Percentiles rank a stretch among this genome's conserved stretches.
Evolutionary conservation across 37 sponge, comb jelly and placozoan species (phyloP).

Genomic region (Halisarca cf. caerulea): DNA sequence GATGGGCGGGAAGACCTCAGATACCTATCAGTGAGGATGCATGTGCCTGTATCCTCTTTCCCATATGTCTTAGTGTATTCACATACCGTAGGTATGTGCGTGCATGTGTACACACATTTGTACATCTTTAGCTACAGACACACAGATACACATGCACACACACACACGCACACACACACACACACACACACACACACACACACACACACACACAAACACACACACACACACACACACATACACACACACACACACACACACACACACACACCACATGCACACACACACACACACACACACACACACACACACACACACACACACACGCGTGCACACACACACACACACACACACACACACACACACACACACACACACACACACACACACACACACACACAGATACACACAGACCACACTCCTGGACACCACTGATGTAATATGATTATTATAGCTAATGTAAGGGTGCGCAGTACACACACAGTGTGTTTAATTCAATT

Average conservation of each 20-base stretch:
- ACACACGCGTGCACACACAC: not conserved
- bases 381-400: no score
- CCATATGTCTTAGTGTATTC: no score
- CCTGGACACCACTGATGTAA: no score
- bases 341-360: no score
- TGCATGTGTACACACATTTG: not conserved
- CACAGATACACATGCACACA: not conserved
- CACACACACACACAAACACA: no score
- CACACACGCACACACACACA: conserved; percentile 13
- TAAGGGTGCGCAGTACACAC: not conserved
- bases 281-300: no score
- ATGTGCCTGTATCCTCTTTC: no score
- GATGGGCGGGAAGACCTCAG: conserved; percentile 93
- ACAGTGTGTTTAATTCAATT: not conserved
- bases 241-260: not conserved
- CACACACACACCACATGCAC: no score
- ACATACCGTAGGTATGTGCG: not conserved
- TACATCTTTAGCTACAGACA: not conserved
- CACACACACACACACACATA: not conserved
- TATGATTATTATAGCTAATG: no score
- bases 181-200: conserved; percentile 22
- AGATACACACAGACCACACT: no score
- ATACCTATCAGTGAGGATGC: conserved; percentile 51
- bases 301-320: no score
- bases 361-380: no score